Evolutionary conservation across 2,888 invertebrate genomes (phyloP).

Genomic region (Xestobium rufovillosum): DNA sequence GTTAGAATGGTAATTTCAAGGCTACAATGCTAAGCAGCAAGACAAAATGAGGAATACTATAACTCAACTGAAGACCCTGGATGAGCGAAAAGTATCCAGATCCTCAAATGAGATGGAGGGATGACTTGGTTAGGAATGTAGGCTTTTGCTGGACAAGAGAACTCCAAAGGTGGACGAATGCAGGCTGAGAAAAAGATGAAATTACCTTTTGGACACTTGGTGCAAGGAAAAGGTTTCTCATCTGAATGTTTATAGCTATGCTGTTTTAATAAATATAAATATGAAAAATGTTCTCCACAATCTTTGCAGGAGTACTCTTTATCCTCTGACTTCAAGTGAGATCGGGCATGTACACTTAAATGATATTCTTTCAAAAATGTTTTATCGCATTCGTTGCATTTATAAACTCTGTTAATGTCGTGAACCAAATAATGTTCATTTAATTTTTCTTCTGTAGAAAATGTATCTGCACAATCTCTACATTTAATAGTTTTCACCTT

Average conservation of each 20-base stretch:
- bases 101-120: too few relatives aligned
- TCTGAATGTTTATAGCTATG: slow-evolving; percentile 35
- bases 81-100: too few relatives aligned
- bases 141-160: too few relatives aligned
- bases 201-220: slow-evolving; percentile 33
- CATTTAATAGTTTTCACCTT: slow-evolving; percentile 19
- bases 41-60: too few relatives aligned
- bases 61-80: not conserved
- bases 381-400: slow-evolving; percentile 27
- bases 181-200: too few relatives aligned
- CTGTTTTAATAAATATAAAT: slow-evolving; percentile 33
- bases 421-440: slow-evolving; percentile 26
- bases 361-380: slow-evolving; percentile 24
- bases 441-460: slow-evolving; percentile 28
- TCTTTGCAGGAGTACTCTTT: slow-evolving; percentile 23
- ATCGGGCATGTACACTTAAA: slow-evolving; percentile 27
- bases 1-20: too few relatives aligned
- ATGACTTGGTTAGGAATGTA: too few relatives aligned
- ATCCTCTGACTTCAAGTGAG: too few relatives aligned
- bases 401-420: slow-evolving; percentile 25
- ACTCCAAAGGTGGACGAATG: too few relatives aligned
- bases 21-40: too few relatives aligned
- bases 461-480: slow-evolving; percentile 21
- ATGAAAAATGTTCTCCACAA: slow-evolving; percentile 33
- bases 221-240: slow-evolving; percentile 36